Base-by-base conservation (phyloP, 2,888 invertebrate genomes). In the Lasioglossum lativentre region DNA sequence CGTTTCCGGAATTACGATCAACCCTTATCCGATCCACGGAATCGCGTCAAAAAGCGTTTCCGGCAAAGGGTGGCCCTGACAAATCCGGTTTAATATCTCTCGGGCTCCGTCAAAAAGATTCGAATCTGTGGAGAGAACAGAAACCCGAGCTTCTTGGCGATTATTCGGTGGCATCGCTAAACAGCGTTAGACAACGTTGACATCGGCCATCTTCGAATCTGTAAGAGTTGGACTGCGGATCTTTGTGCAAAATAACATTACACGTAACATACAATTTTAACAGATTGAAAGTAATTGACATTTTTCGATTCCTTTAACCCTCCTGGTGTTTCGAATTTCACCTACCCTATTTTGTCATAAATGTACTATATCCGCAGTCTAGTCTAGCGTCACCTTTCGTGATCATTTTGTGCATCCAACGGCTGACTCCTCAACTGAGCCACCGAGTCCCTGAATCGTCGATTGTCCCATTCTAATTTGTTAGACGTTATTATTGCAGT, bases 1-100 rank as follows among this genome's bases (percentile, higher is more conserved):
- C 59, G 59, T 59, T 59, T 27, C 59, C 59, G 27, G 59, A 59
- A 27, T 59, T 59, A 59, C 59, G 59, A 59, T 59, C 59, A 27
- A 59, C 4, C 27, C 27, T 59, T 59, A 59, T 59, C 27, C n/a
- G 27, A 14, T 3, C 14, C 27, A 14, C 59, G 27, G 14, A 59
- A 59, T 59, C 59, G 27, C 59, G 14, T 59, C 59, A 27, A 27
- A 27, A 14, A 59, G 59, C 59, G 27, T 27, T 10, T 14, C 59
- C 27, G 59, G 59, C 27, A 14, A 27, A 59, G 23, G 59, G 27
- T 27, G n/a, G 27, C 27, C 23, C 59, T 59, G 27, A 4, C 59
- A 59, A 59, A 59, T 59, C 27, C 27, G 59, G 12, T 52, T 2
- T 23, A 52, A 52, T 23, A 8, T 23, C 23, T 23, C 23, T 52